Evolutionary conservation across 2,797 vertebrate genomes (phyloP), one percentile per base, ranked within the genome.

Genomic region (Smutsia temminckii): DNA sequence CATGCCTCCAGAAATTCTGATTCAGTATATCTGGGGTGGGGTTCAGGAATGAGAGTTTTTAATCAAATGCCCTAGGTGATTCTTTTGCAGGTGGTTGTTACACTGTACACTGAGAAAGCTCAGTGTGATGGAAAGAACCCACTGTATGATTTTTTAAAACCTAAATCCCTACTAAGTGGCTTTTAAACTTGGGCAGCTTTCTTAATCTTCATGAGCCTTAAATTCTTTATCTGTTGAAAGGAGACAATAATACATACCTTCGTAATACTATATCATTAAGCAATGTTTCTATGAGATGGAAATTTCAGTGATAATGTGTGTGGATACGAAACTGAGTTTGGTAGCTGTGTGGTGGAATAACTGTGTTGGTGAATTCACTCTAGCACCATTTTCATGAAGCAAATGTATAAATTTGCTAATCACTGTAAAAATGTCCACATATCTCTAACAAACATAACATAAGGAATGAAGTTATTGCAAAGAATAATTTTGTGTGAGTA

Each of bases 61-160:
- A 46, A 53, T 89, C 66, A 37, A 78, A 59, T 12, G 46, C 2
- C 63, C 2, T 14, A 18, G 2, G 21, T 59, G 79, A 83, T 69
- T 89, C 74, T 53, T 7, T 6, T 49, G 23, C 11, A 63, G 49
- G 16, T 57, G 17, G 32, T n/a, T n/a, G 27, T 42, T 81, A 81
- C 87, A 69, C 89, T 66, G 40, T 49, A 95, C 51, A 85, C 71
- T 23, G 49, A 91, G 49, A 83, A 93, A 78, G 37, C 14, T n/a
- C 42, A 53, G 16, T 5, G 3, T 81, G 34, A 69, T 32, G 23
- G 20, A 80, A 66, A 74, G 59, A 87, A 5, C 37, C n/a, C 29
- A 34, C 85, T 17, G 23, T 8, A 23, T 80, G 18, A 14, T 34
- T 42, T 91, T 92, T 84, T 37, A 75, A 87, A 85, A 87, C 42